Base-by-base conservation (phyloP, 2,113 vertebrate genomes). In the Meleagris gallopavo region DNA sequence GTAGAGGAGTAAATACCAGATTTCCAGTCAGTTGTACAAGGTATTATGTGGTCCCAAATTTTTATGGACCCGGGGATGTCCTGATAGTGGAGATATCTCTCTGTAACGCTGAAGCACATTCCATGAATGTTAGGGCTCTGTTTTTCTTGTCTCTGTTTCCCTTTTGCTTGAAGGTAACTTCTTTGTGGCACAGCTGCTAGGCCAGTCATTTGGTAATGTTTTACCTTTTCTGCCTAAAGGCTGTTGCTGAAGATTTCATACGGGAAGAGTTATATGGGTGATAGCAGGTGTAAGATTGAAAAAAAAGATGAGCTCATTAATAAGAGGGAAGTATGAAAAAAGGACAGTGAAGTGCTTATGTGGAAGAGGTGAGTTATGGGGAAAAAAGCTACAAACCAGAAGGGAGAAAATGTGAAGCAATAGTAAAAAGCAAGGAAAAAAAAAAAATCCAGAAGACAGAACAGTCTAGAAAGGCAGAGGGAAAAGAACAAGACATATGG, bases 401-500 rank as follows among this genome's bases (percentile, higher is more conserved):
- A 25, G 22, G 25, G 10, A 76, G 38, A 69, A 90, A 83, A 94
- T 83, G 21, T 13, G 60, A 93, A 40, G 74, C 36, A 15, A 48
- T 72, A 16, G 18, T 36, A 36, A 83, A 43, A 83, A 83, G 32
- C 7, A 62, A 67, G 36, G 70, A 83, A n/a, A 62, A 77, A 86
- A 41, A 73, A 71, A 70, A 89, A 84, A 82, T 87, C 36, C 66
- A 18, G 66, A 84, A 95, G 48, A 69, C 48, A 91, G 50, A 91
- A 84, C 58, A 69, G 76, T 65, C 74, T 94, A 93, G 72, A 86
- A 86, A 93, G 65, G 46, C 87, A 94, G 82, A 79, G 41, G 52
- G 54, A 83, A 88, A 86, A 93, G 77, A 95, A 86, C 52, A 81
- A 88, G 93, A 86, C 94, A 95, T 95, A 97, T 95, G 93, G 95